Percentiles rank a stretch among this genome's conserved stretches.
These are phyloP conservation scores for Cinclus mexicanus DNA, from an alignment of 2,113 vertebrate species.

Conservation along the genomic window DNA sequence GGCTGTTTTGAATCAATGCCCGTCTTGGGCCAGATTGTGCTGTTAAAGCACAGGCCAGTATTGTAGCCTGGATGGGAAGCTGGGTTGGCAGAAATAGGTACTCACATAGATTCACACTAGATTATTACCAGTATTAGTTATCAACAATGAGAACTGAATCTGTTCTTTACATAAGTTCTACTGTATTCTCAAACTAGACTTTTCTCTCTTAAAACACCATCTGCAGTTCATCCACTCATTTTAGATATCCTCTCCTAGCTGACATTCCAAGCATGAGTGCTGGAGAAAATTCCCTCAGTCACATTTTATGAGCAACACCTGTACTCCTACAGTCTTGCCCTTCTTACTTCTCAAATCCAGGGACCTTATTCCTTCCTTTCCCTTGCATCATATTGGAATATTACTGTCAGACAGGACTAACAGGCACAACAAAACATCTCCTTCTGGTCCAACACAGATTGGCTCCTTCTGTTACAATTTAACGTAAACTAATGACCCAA, in stretches of 20 bases:
- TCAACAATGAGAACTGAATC: background rate
- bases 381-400: background rate
- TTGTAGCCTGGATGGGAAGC: background rate
- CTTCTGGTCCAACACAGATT: background rate
- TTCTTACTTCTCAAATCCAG: background rate
- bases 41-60: constrained; percentile 27
- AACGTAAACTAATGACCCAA: background rate
- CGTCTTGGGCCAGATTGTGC: constrained; percentile 48
- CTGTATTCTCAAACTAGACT: background rate
- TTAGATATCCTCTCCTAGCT: background rate
- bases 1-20: constrained; percentile 50
- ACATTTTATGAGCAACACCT: background rate
- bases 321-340: background rate
- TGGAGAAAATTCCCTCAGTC: background rate
- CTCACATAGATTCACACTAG: background rate
- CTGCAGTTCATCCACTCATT: background rate
- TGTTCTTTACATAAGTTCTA: background rate
- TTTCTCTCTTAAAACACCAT: background rate
- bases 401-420: background rate
- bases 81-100: constrained; percentile 8
- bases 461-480: background rate
- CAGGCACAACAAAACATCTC: background rate
- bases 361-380: background rate
- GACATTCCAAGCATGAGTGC: background rate
- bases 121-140: background rate